phyloP scores from a whole-genome alignment of 30 jellyfish, hydroid and myxozoan species.

The Chrysaora quinquecirrha region DNA sequence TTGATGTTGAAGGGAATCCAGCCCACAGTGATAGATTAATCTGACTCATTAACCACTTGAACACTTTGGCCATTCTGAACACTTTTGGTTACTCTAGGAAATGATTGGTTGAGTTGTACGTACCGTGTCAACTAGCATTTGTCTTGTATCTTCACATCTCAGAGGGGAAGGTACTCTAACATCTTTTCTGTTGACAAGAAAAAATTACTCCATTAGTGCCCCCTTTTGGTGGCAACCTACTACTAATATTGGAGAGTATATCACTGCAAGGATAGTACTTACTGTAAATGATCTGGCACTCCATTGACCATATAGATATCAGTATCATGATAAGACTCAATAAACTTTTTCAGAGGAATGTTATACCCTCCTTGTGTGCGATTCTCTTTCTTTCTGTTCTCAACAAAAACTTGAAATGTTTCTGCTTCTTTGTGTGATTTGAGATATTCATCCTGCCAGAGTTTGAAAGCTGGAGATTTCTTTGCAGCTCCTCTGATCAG shows the following conservation, averaged over 20 bases:
- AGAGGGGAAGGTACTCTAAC: conserved; percentile 85
- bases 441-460: conserved; percentile 86
- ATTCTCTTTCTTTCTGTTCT: conserved; percentile 78
- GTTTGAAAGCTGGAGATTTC: conserved; percentile 75
- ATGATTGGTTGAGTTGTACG: neutral
- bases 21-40: too few species aligned
- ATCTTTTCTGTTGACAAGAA: conserved; percentile 80
- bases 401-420: conserved; percentile 69
- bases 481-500: conserved; percentile 81
- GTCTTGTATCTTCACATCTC: conserved; percentile 79
- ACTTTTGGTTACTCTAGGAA: too few species aligned
- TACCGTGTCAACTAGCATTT: conserved; percentile 71
- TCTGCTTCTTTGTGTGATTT: conserved; percentile 79
- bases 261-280: too few species aligned
- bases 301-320: conserved; percentile 87
- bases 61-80: too few species aligned
- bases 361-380: conserved; percentile 71
- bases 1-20: too few species aligned
- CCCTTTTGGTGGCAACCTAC: too few species aligned
- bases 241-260: too few species aligned
- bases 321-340: conserved; percentile 64
- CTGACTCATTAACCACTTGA: too few species aligned
- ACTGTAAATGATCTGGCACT: conserved; percentile 89
- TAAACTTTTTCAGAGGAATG: conserved; percentile 72
- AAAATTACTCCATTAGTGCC: too few species aligned